These are phyloP conservation scores for Dryadula phaetusa DNA, from an alignment of 2,888 invertebrate species.

Conservation along the genomic window DNA sequence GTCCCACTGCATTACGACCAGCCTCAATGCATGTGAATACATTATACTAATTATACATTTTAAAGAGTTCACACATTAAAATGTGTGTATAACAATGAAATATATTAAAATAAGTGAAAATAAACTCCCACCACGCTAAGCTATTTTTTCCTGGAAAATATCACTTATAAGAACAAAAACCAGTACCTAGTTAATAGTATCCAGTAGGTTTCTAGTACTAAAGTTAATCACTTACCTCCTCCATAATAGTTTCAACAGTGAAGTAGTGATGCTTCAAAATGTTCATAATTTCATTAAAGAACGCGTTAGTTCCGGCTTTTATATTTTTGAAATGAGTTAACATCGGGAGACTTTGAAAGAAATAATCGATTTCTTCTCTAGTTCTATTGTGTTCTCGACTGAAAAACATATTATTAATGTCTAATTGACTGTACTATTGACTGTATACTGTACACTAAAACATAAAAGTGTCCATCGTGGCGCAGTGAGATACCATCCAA, in stretches of 20 bases:
- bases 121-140: too few species aligned
- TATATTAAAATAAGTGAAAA: too few species aligned
- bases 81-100: too few species aligned
- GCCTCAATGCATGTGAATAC: too few species aligned
- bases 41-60: too few species aligned
- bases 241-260: conserved; percentile 71
- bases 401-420: conserved; percentile 20
- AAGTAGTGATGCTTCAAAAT: conserved; percentile 68
- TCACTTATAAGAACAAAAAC: too few species aligned
- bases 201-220: not conserved
- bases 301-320: conserved; percentile 42
- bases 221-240: conserved; percentile 62
- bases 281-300: conserved; percentile 58
- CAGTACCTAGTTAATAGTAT: not conserved
- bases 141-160: too few species aligned
- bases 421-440: too few species aligned
- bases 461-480: not conserved
- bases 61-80: too few species aligned
- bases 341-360: conserved; percentile 57
- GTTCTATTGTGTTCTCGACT: conserved; percentile 57
- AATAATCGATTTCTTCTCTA: conserved; percentile 55
- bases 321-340: conserved; percentile 53
- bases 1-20: too few species aligned
- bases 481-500: not conserved
- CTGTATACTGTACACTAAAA: too few species aligned